Base-by-base conservation (phyloP, 2,797 vertebrate species). In the Stomatorhinus walkeri region DNA sequence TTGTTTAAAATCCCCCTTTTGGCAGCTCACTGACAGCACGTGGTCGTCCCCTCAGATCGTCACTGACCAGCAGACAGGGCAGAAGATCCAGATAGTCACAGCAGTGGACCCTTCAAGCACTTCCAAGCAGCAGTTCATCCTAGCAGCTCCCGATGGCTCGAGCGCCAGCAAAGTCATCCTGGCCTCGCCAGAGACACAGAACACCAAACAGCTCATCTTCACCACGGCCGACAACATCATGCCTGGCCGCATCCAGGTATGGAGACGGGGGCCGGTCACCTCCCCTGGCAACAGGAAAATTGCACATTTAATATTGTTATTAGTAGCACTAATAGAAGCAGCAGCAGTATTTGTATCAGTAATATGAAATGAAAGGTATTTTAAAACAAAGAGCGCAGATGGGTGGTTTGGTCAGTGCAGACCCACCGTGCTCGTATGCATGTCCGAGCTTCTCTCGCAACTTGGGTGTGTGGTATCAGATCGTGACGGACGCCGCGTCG, bases 81-180 rank as follows among this genome's bases (percentile, higher is more conserved):
- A 98, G 93, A 99, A 99, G 95, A 98, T 99, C 91, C 98, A 99
- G 94, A 98, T 99, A 89, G 97, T 99, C 92, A 98, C 97, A 72
- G 94, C 98, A 43, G 96, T 99, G 96, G 98, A 99, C 91, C 94
- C 97, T 22, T 95, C 97, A 51, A 95, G 94, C 87, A 95, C 95
- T 92, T 95, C 97, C 91, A 99, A 98, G 91, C 95, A 96, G 92
- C 98, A 98, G 93, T 98, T 98, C 93, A 98, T 99, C 93, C 96
- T 99, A 94, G 95, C 98, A 90, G 96, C 97, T 72, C 96, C 97
- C 28, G 98, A 99, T 95, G 96, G 97, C 94, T 95, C 96, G 90
- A 96, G 97, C 91, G 91, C 97, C 87, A 96, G 97, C 91, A 99
- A 99, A 95, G 97, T 99, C 93, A 98, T 99, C 92, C 90, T 99